Evolutionary conservation across 2,888 invertebrate species (phyloP).

Genomic region (Andrena praecox): DNA sequence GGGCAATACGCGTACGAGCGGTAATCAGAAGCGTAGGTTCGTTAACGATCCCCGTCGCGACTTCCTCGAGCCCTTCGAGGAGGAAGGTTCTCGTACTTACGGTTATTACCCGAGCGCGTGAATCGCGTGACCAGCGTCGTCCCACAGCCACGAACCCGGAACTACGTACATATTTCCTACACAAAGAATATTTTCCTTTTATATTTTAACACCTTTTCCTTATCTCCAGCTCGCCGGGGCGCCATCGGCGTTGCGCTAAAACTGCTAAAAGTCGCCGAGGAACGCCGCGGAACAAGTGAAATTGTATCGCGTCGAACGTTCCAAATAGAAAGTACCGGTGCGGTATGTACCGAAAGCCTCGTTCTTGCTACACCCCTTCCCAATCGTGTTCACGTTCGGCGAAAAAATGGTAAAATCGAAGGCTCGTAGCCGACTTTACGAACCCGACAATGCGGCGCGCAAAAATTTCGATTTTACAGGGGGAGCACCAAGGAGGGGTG

Average conservation of each 20-base stretch:
- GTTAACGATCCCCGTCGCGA: conserved; percentile 52
- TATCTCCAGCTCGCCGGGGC: neutral
- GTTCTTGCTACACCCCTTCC: conserved; percentile 44
- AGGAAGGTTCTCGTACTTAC: conserved; percentile 44
- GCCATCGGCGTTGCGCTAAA: conserved; percentile 36
- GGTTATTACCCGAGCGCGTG: conserved; percentile 73
- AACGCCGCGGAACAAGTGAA: conserved; percentile 77
- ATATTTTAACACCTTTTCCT: neutral
- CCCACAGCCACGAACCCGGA: conserved; percentile 75
- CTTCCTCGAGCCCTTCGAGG: conserved; percentile 60
- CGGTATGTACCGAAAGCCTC: conserved; percentile 21
- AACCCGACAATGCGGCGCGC: too few species aligned
- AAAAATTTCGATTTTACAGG: too few species aligned
- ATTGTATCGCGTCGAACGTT: conserved; percentile 78
- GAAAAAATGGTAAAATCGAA: conserved; percentile 4
- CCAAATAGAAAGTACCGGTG: conserved; percentile 78
- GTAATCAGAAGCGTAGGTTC: conserved; percentile 44
- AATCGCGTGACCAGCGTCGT: conserved; percentile 78
- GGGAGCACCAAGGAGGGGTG: too few species aligned
- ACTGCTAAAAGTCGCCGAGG: conserved; percentile 53
- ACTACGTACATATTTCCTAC: conserved; percentile 63
- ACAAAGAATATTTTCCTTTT: conserved; percentile 22
- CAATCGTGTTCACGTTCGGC: neutral
- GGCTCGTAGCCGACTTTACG: neutral
- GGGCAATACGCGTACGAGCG: conserved; percentile 12